A percentile compares a stretch with the other conserved stretches of the same genome.
These are phyloP conservation scores for Melinaea marsaeus DNA, from an alignment of 2,888 invertebrate species.

Conservation along the genomic window DNA sequence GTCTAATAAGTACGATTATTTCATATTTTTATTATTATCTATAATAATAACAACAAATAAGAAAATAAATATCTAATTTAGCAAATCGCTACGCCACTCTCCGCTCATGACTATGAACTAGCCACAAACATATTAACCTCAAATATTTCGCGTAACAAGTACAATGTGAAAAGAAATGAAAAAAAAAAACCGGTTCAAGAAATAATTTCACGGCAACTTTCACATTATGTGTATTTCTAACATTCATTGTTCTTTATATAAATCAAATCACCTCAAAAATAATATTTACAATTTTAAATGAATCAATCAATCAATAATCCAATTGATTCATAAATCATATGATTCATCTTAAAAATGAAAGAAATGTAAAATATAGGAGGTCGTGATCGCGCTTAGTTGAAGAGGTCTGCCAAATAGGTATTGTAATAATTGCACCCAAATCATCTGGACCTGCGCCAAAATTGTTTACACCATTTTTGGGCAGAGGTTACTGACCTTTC, in stretches of 20 bases:
- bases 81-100: neutral
- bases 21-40: too few relatives aligned
- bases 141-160: slow-evolving; percentile 9
- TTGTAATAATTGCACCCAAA: neutral
- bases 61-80: too few relatives aligned
- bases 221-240: too few relatives aligned
- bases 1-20: too few relatives aligned
- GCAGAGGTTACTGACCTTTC: slow-evolving; percentile 6
- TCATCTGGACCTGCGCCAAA: slow-evolving; percentile 5
- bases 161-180: neutral
- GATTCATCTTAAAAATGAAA: too few relatives aligned
- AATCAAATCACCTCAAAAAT: too few relatives aligned
- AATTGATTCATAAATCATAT: neutral
- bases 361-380: too few relatives aligned
- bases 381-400: neutral
- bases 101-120: neutral
- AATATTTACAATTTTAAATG: too few relatives aligned
- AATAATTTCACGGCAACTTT: neutral
- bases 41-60: too few relatives aligned
- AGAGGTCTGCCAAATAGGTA: neutral
- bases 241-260: too few relatives aligned
- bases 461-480: slow-evolving; percentile 7
- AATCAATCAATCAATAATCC: too few relatives aligned
- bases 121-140: slow-evolving; percentile 1
- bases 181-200: slow-evolving; percentile 1